Conservation (phyloP, 2,888 invertebrate genomes). For the Dryadula phaetusa region DNA sequence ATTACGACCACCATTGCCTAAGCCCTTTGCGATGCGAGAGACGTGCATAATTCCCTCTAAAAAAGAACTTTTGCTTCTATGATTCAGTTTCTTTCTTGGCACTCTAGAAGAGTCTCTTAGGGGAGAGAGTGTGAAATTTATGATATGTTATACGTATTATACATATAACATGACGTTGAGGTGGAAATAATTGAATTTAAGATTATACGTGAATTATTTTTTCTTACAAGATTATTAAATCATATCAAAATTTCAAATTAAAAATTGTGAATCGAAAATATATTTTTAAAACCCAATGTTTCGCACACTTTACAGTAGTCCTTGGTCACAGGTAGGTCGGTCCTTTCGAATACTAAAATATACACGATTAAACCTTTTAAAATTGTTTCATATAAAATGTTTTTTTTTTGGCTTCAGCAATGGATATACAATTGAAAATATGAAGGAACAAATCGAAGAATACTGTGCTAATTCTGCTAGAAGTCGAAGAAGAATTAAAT, state of each 20-base stretch:
- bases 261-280: too few relatives aligned
- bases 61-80: background rate
- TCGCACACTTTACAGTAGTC: too few relatives aligned
- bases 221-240: too few relatives aligned
- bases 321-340: too few relatives aligned
- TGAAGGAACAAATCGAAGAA: slow-evolving; percentile 60
- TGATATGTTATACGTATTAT: background rate
- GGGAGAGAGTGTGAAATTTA: background rate
- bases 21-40: background rate
- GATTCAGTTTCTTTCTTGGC: slow-evolving; percentile 1
- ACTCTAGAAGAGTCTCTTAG: background rate
- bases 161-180: background rate
- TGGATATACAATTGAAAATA: slow-evolving; percentile 50
- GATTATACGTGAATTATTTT: too few relatives aligned
- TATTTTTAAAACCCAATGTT: too few relatives aligned
- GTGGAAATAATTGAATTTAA: background rate
- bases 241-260: too few relatives aligned
- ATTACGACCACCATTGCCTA: background rate
- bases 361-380: too few relatives aligned
- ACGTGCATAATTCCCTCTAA: background rate
- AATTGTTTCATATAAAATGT: too few relatives aligned
- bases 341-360: too few relatives aligned
- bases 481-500: slow-evolving; percentile 52
- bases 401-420: too few relatives aligned
- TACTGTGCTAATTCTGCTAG: slow-evolving; percentile 48